Percentiles rank a stretch among this genome's conserved stretches.
Evolutionary conservation across 2,113 vertebrate species (phyloP).

Genomic region (Prolemur simus): DNA sequence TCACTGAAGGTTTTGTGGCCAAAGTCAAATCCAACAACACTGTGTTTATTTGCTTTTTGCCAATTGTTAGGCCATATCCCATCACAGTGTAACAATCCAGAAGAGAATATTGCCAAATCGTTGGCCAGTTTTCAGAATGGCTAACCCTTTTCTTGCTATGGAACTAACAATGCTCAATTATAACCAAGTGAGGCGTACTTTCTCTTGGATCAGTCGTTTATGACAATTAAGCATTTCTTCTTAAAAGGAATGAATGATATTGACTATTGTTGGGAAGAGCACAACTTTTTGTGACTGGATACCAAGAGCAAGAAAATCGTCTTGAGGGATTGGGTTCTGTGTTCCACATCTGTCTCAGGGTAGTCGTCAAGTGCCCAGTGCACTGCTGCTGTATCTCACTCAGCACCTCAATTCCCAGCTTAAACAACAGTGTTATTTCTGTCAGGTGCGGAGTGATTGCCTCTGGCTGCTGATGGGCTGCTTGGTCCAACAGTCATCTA

Average conservation of each 20-base stretch:
- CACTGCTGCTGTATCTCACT: conserved; percentile 68
- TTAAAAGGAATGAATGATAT: conserved; percentile 12
- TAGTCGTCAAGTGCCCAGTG: conserved; percentile 41
- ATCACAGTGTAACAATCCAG: conserved; percentile 72
- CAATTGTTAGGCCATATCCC: conserved; percentile 71
- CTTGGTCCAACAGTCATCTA: conserved; percentile 48
- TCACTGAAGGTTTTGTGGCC: conserved; percentile 54
- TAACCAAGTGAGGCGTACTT: not conserved
- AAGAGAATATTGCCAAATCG: conserved; percentile 68
- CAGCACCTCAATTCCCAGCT: conserved; percentile 64
- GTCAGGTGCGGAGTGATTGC: conserved; percentile 81
- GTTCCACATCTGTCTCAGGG: conserved; percentile 58
- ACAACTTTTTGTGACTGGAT: conserved; percentile 26
- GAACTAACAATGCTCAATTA: conserved; percentile 3
- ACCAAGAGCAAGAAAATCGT: conserved; percentile 45
- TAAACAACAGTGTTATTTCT: conserved; percentile 74
- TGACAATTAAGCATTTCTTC: conserved; percentile 30
- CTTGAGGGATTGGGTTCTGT: conserved; percentile 3
- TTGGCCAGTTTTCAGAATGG: conserved; percentile 68
- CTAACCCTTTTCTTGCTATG: conserved; percentile 67
- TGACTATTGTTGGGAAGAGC: conserved; percentile 29
- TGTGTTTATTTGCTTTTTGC: conserved; percentile 78
- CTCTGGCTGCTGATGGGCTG: conserved; percentile 69
- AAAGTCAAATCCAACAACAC: conserved; percentile 70
- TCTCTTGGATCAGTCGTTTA: not conserved